These are phyloP conservation scores for Thripadectes ignobilis DNA, from an alignment of 2,797 vertebrate species.

Conservation along the genomic window DNA sequence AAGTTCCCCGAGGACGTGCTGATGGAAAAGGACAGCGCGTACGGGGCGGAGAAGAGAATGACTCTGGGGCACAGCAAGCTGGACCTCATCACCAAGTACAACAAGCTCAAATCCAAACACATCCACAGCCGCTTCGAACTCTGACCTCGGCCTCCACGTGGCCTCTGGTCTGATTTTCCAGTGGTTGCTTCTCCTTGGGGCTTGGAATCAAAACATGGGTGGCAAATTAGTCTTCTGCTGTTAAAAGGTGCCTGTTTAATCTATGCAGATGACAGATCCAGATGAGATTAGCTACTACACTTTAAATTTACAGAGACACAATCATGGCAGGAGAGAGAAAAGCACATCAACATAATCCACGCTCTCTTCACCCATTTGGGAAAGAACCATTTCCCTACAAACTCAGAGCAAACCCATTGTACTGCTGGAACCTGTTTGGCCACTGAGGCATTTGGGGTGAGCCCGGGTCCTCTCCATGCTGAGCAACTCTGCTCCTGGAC, in stretches of 20 bases:
- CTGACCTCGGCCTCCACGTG: conserved; percentile 33
- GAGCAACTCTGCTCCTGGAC: neutral
- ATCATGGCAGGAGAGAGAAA: neutral
- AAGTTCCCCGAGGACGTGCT: conserved; percentile 26
- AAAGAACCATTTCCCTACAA: neutral
- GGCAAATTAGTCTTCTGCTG: neutral
- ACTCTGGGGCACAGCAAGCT: conserved; percentile 97
- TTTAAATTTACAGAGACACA: neutral
- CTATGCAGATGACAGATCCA: neutral
- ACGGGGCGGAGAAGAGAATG: conserved; percentile 86
- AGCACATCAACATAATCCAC: neutral
- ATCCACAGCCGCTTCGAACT: conserved; percentile 92
- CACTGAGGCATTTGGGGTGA: neutral
- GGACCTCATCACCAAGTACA: conserved; percentile 94
- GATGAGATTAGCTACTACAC: neutral
- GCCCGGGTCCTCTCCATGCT: neutral
- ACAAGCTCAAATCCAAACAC: conserved; percentile 87
- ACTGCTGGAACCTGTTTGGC: neutral
- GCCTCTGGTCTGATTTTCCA: neutral
- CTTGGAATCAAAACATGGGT: neutral
- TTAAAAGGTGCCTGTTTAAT: neutral
- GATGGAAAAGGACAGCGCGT: conserved; percentile 39
- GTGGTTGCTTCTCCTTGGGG: neutral
- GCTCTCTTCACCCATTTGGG: neutral
- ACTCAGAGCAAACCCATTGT: neutral